Conservation (phyloP, 2,888 invertebrate genomes). For the Bellardia bayeri region DNA sequence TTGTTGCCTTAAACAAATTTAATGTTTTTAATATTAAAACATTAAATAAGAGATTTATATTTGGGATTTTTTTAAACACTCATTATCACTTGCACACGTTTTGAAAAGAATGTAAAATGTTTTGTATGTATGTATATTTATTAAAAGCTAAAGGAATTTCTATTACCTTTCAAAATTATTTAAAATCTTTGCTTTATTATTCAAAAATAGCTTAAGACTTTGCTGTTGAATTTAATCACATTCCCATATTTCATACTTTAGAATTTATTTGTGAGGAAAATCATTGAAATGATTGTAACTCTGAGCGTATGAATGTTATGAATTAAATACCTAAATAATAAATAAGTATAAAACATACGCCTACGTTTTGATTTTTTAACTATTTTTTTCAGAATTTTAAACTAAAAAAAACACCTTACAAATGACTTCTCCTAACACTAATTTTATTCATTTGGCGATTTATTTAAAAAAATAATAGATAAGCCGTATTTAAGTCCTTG, state of each 20-base stretch:
- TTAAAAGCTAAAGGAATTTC: too few species aligned
- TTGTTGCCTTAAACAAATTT: constrained; percentile 36
- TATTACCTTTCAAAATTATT: too few species aligned
- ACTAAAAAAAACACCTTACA: not conserved
- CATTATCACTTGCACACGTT: constrained; percentile 46
- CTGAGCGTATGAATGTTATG: not conserved
- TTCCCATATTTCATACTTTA: too few species aligned
- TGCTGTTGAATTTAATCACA: too few species aligned
- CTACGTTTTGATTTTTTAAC: not conserved
- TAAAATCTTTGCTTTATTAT: too few species aligned
- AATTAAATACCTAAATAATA: not conserved
- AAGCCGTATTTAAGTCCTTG: constrained; percentile 8
- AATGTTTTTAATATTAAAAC: constrained; percentile 41
- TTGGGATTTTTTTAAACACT: constrained; percentile 13
- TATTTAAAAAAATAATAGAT: constrained; percentile 19
- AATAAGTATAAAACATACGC: constrained; percentile 13
- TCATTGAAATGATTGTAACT: not conserved
- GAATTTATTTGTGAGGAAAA: not conserved
- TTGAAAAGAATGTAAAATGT: not conserved
- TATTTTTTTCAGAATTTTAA: not conserved
- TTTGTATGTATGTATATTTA: too few species aligned
- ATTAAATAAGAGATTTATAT: constrained; percentile 34
- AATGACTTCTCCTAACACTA: not conserved
- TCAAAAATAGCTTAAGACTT: too few species aligned
- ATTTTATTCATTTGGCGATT: constrained; percentile 11